Evolutionary conservation across 2,797 vertebrate species (phyloP).

Genomic region (Argyrosomus regius): DNA sequence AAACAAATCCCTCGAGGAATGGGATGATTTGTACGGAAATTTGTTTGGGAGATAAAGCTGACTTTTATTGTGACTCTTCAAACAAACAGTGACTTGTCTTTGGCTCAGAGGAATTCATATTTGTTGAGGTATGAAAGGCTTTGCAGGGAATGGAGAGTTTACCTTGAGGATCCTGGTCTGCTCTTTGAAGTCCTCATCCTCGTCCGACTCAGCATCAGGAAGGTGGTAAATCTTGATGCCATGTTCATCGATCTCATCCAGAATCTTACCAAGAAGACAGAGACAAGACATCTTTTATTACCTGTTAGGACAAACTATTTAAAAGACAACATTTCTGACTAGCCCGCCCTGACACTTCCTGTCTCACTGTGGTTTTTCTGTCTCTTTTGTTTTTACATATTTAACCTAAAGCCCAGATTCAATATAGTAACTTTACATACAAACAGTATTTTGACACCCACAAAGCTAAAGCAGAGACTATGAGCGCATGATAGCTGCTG

Average conservation of each 20-base stretch:
- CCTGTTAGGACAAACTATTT: too few species aligned
- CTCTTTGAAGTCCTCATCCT: conserved; percentile 98
- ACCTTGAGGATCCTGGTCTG: conserved; percentile 98
- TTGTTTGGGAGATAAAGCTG: background rate
- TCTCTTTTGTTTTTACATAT: background rate
- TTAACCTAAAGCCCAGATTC: background rate
- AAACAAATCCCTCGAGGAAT: background rate
- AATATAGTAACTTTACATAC: background rate
- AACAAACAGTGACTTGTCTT: background rate
- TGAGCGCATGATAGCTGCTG: conserved; percentile 22
- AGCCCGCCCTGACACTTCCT: too few species aligned
- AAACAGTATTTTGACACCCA: background rate
- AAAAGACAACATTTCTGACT: background rate
- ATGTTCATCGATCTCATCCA: conserved; percentile 98
- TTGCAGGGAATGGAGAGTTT: background rate
- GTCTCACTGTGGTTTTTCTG: background rate
- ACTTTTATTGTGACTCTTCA: background rate
- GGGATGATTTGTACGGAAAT: background rate
- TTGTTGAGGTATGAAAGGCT: background rate
- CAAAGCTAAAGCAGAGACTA: background rate
- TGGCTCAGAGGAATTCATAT: background rate
- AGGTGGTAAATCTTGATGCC: conserved; percentile 98
- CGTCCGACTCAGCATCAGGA: conserved; percentile 96
- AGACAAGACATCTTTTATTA: conserved; percentile 9
- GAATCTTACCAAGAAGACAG: conserved; percentile 82